Evolutionary conservation across 2,113 vertebrate genomes (phyloP), one percentile per base, ranked within the genome.

Genomic region (Oxyruncus cristatus): DNA sequence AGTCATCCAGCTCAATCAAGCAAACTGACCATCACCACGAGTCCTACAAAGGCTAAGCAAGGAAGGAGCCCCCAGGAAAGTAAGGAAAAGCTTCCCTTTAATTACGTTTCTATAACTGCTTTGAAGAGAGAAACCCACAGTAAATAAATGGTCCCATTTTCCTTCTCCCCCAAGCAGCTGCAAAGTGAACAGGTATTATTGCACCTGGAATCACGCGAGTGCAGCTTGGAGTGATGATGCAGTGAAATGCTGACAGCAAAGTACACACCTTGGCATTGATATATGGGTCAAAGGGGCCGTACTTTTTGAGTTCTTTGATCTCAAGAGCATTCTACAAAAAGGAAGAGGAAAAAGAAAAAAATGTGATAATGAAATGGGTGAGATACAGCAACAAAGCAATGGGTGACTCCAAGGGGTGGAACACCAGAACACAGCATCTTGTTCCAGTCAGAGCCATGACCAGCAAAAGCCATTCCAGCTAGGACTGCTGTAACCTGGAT

Each of bases 201-300:
- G 86, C 96, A 97, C 94, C 97, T 83, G 84, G 94, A 81, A 95
- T 86, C 95, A 93, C 59, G 55, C 82, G 77, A 92, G 95, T 70
- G 92, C 91, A 96, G 97, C 94, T 55, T 78, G 97, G 93, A 97
- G 90, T 80, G 80, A 93, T 53, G 97, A 98, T 95, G 95, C 96
- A 92, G 97, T 96, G 96, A 96, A 93, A 97, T 95, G 96, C 97
- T 98, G 96, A 90, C 97, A 97, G 96, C 96, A 92, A 97, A 97
- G 98, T 99, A 99, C 99, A 99, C 99, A 99, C 99, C 99, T 99
- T 99, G 98, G 99, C 99, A 98, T 99, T 99, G 99, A 99, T 99
- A 99, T 99, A 99, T 97, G 99, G 99, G 98, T 99, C 99, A 99
- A 99, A 99, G 97, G 99, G 99, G 98, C 99, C 99, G 98, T 99